A percentile compares a stretch with the other conserved stretches of the same genome.
phyloP scores from a whole-genome alignment of 2,888 invertebrate species.

The Stomorhina lunata region DNA sequence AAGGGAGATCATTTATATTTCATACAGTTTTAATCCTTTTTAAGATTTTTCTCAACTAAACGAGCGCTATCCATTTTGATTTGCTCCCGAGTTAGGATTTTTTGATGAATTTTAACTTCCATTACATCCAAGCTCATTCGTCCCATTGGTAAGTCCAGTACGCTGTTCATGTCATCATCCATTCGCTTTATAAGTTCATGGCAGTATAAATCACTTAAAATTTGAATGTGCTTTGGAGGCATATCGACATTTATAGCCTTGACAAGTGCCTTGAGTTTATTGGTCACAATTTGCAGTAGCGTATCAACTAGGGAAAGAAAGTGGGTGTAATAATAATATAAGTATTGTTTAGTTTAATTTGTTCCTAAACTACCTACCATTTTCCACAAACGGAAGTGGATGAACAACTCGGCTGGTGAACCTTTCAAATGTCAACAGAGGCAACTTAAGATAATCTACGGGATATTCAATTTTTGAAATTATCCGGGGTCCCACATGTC shows the following conservation, averaged over 20 bases:
- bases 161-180: slow-evolving; percentile 41
- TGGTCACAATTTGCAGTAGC: no score
- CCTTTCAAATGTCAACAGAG: slow-evolving; percentile 74
- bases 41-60: slow-evolving; percentile 73
- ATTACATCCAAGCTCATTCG: no score
- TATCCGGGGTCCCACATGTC: slow-evolving; percentile 71
- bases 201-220: slow-evolving; percentile 70
- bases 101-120: slow-evolving; percentile 68
- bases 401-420: slow-evolving; percentile 70
- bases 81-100: slow-evolving; percentile 73
- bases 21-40: no score
- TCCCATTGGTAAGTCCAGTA: slow-evolving; percentile 42
- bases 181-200: slow-evolving; percentile 66
- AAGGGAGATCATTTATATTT: no score
- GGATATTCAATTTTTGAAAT: slow-evolving; percentile 72
- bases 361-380: no score
- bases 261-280: slow-evolving; percentile 70
- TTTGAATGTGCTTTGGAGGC: background rate
- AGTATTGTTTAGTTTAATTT: no score
- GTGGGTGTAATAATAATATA: background rate
- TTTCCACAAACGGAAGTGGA: slow-evolving; percentile 73
- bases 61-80: slow-evolving; percentile 75
- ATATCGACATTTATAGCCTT: background rate
- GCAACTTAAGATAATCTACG: slow-evolving; percentile 73
- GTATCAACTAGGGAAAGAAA: slow-evolving; percentile 72